Conservation (phyloP, 2,888 invertebrate genomes). For the Phengaris arion region DNA sequence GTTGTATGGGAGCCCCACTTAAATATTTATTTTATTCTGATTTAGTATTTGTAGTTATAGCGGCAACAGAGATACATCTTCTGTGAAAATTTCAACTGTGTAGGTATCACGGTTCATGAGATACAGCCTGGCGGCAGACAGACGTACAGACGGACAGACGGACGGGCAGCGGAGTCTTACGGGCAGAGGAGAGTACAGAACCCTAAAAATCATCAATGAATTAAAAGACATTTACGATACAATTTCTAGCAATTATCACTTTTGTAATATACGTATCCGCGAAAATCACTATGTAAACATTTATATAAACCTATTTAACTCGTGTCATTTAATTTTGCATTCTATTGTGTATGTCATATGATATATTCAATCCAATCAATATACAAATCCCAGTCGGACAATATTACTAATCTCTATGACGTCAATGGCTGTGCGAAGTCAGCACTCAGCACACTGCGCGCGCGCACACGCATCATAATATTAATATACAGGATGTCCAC, state of each 20-base stretch:
- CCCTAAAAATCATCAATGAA: not conserved
- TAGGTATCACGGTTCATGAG: too few relatives aligned
- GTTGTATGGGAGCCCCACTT: too few relatives aligned
- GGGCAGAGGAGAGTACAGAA: too few relatives aligned
- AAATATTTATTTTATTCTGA: too few relatives aligned
- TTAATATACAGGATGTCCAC: not conserved
- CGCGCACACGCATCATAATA: constrained; percentile 1
- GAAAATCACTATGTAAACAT: not conserved
- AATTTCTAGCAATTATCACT: not conserved
- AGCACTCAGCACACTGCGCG: not conserved
- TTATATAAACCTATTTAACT: not conserved
- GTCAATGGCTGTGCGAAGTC: not conserved
- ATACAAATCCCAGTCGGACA: not conserved
- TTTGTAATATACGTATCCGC: not conserved
- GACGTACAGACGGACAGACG: too few relatives aligned
- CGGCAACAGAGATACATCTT: too few relatives aligned
- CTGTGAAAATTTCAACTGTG: too few relatives aligned
- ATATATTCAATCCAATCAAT: too few relatives aligned
- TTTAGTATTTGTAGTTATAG: too few relatives aligned
- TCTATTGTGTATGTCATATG: not conserved
- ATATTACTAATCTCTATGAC: not conserved
- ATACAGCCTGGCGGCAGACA: too few relatives aligned
- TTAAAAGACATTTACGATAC: not conserved
- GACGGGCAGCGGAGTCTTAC: too few relatives aligned
- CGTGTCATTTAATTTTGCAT: not conserved